Percentiles rank a stretch among this genome's conserved stretches.
Conservation (phyloP, 1,140 invertebrate genomes). For the Bombus picipes region DNA sequence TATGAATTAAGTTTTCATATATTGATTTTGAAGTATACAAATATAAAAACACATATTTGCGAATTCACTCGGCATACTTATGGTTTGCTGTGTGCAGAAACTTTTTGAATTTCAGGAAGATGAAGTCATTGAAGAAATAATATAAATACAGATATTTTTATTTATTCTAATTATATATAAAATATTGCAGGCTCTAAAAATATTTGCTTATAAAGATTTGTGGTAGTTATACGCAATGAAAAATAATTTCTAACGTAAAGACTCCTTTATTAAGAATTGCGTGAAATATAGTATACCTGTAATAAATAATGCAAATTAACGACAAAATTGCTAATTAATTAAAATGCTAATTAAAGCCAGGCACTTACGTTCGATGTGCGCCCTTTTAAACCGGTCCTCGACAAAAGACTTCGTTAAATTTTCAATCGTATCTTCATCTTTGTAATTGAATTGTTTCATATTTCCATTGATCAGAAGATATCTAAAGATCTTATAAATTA, state of each 20-base stretch:
- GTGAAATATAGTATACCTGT: slow-evolving; percentile 69
- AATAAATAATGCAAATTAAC: slow-evolving; percentile 54
- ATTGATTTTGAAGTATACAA: neutral
- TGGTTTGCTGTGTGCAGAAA: neutral
- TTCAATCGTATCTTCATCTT: slow-evolving; percentile 51
- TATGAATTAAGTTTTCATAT: neutral
- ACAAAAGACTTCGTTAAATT: slow-evolving; percentile 59
- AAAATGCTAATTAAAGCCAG: neutral
- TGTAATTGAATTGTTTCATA: slow-evolving; percentile 65
- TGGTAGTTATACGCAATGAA: neutral
- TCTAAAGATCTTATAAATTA: slow-evolving; percentile 43
- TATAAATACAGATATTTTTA: neutral
- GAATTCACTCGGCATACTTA: neutral
- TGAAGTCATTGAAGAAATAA: too few species aligned
- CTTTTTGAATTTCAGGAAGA: neutral
- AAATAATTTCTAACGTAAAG: neutral
- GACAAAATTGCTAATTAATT: neutral
- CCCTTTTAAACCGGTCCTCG: slow-evolving; percentile 47
- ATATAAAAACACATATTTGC: neutral
- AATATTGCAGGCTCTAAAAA: neutral
- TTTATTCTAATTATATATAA: neutral
- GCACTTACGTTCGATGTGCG: slow-evolving; percentile 61
- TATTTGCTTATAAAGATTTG: neutral
- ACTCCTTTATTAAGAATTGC: slow-evolving; percentile 67
- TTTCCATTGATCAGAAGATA: slow-evolving; percentile 53